Conservation (phyloP, 92 coral and sea anemone genomes). For the Meandrina meandrites region DNA sequence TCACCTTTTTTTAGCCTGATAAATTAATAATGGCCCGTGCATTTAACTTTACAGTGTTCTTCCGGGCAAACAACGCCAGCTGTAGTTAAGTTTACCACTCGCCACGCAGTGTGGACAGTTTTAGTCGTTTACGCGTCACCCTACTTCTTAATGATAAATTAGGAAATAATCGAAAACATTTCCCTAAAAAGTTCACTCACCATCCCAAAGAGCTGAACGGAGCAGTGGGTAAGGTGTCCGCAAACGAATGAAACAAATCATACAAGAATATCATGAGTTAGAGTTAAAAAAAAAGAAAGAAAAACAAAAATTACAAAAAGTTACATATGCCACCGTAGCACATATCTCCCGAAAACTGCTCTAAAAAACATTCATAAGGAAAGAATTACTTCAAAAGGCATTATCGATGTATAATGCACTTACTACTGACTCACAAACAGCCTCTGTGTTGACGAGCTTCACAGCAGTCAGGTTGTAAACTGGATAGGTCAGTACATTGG, state of each 20-base stretch:
- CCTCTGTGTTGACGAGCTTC: slow-evolving; percentile 78
- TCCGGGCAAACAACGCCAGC: too few species aligned
- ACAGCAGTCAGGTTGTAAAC: slow-evolving; percentile 72
- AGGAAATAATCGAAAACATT: background rate
- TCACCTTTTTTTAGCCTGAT: too few species aligned
- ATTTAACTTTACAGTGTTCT: too few species aligned
- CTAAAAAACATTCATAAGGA: too few species aligned
- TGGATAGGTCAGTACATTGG: slow-evolving; percentile 59
- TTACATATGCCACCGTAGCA: background rate
- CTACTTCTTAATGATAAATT: background rate
- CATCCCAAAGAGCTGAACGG: slow-evolving; percentile 60
- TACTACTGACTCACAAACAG: slow-evolving; percentile 97
- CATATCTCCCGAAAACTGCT: background rate
- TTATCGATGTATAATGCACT: background rate
- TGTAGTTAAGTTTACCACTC: background rate
- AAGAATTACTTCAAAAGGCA: background rate
- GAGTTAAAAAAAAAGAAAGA: background rate
- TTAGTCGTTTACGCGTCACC: background rate
- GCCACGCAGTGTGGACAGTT: background rate
- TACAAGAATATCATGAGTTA: background rate
- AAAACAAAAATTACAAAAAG: too few species aligned
- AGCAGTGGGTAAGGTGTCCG: background rate
- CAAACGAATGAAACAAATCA: background rate
- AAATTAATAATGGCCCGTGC: background rate
- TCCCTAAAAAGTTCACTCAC: background rate